These are phyloP conservation scores for Scomberomorus guttatus DNA, from an alignment of 2,797 vertebrate species.

Conservation along the genomic window DNA sequence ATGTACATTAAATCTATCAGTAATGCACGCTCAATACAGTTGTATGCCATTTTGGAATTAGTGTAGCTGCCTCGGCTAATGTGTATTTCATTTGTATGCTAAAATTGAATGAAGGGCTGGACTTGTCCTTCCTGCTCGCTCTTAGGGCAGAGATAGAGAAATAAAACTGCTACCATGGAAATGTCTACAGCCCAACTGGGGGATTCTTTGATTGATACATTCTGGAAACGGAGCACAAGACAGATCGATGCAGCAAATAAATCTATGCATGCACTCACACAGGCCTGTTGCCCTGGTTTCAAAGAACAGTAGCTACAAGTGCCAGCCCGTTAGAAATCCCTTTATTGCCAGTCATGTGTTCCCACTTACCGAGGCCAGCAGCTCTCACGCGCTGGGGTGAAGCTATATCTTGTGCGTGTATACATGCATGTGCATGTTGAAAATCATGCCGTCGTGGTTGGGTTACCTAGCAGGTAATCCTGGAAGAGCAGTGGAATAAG, in stretches of 20 bases:
- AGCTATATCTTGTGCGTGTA: background rate
- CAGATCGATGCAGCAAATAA: constrained; percentile 20
- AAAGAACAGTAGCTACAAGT: constrained; percentile 23
- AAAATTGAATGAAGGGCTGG: background rate
- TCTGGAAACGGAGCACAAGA: constrained; percentile 15
- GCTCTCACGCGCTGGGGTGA: constrained; percentile 13
- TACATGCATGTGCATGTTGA: constrained; percentile 9
- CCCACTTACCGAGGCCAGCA: background rate
- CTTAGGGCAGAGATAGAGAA: background rate
- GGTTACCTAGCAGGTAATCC: constrained; percentile 35
- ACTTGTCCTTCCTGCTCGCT: background rate
- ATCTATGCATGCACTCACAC: constrained; percentile 2
- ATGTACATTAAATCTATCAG: constrained; percentile 17
- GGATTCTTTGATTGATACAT: constrained; percentile 17
- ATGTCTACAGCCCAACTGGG: background rate
- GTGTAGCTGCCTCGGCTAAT: background rate
- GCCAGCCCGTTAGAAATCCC: constrained; percentile 10
- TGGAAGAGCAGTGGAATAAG: constrained; percentile 36
- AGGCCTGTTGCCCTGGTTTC: constrained; percentile 29
- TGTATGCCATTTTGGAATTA: background rate
- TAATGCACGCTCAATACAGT: background rate
- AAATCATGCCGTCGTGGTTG: constrained; percentile 26
- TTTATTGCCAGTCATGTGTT: constrained; percentile 16
- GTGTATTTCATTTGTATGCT: constrained; percentile 1
- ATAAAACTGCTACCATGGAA: constrained; percentile 13